Conservation (phyloP, 2,113 vertebrate genomes). For the Phalacrocorax aristotelis region DNA sequence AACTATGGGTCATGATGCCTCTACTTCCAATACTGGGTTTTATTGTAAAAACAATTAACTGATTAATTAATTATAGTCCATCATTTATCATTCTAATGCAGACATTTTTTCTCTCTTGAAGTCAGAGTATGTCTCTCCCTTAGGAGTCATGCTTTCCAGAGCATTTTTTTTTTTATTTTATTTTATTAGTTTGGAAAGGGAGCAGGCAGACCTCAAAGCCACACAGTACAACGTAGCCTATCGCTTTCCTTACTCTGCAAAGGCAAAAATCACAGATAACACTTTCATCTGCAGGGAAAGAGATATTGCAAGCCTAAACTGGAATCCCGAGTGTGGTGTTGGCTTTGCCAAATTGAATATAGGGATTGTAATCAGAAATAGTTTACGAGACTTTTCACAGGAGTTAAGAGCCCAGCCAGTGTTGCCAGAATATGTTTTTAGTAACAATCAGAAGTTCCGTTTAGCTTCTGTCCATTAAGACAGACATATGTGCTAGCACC, state of each 20-base stretch:
- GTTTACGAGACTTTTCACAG: neutral
- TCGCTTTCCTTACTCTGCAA: neutral
- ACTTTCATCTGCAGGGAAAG: neutral
- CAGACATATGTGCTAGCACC: neutral
- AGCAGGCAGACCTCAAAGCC: neutral
- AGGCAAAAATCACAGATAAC: neutral
- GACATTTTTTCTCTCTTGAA: conserved; percentile 16
- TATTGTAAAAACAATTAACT: conserved; percentile 60
- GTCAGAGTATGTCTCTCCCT: neutral
- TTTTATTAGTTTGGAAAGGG: neutral
- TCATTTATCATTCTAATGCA: conserved; percentile 44
- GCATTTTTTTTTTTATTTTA: neutral
- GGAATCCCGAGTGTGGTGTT: neutral
- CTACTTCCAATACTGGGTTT: conserved; percentile 18
- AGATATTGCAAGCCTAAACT: neutral
- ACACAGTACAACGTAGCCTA: neutral
- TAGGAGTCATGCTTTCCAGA: neutral
- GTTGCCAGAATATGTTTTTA: neutral
- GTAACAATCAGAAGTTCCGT: neutral
- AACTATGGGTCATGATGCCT: conserved; percentile 1
- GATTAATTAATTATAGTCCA: conserved; percentile 68
- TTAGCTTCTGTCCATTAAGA: neutral
- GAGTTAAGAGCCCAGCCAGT: neutral
- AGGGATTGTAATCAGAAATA: neutral
- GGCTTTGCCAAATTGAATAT: neutral